Conservation (phyloP, 2,797 vertebrate species). For the Lates japonicus region DNA sequence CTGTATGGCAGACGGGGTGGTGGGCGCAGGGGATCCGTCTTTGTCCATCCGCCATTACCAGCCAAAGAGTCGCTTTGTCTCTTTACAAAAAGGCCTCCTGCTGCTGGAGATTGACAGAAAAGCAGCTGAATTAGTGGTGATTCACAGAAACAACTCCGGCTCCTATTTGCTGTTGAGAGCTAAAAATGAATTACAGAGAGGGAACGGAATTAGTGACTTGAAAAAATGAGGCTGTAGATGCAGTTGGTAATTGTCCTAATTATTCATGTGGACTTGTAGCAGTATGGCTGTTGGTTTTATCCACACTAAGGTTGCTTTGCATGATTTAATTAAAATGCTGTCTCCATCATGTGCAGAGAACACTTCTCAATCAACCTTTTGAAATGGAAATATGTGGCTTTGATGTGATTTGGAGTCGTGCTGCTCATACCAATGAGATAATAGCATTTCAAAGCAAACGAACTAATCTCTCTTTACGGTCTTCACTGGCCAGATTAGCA, state of each 20-base stretch:
- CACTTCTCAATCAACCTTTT: slow-evolving; percentile 34
- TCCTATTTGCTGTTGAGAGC: slow-evolving; percentile 32
- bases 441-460: slow-evolving; percentile 40
- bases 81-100: slow-evolving; percentile 44
- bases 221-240: slow-evolving; percentile 9
- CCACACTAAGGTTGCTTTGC: slow-evolving; percentile 1
- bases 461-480: slow-evolving; percentile 29
- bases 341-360: neutral
- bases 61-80: slow-evolving; percentile 42
- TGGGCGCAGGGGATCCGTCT: slow-evolving; percentile 18
- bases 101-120: slow-evolving; percentile 32
- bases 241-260: slow-evolving; percentile 27
- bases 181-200: slow-evolving; percentile 7
- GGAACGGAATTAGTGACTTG: neutral
- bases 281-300: slow-evolving; percentile 18
- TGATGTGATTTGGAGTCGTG: slow-evolving; percentile 46
- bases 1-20: neutral
- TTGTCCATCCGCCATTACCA: slow-evolving; percentile 28
- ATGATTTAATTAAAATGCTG: slow-evolving; percentile 37
- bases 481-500: slow-evolving; percentile 33
- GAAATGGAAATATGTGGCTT: slow-evolving; percentile 62
- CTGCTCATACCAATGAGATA: slow-evolving; percentile 49
- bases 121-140: slow-evolving; percentile 40
- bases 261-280: slow-evolving; percentile 30
- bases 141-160: slow-evolving; percentile 36